Percentiles rank a stretch among this genome's conserved stretches.
phyloP scores from a whole-genome alignment of 2,797 vertebrate species.

The Anisognathus igniventris region DNA sequence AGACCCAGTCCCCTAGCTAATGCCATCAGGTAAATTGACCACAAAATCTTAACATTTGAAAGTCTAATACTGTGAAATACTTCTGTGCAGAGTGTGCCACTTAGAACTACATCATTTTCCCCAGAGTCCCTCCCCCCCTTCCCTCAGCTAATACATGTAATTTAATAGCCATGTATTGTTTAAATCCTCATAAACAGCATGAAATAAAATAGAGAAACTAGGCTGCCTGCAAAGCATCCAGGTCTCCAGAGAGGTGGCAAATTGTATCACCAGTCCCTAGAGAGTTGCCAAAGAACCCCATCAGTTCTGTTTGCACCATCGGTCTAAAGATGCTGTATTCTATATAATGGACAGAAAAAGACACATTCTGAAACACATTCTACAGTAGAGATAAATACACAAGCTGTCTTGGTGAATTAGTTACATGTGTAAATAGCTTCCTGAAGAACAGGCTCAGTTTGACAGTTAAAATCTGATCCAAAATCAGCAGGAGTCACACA shows the following conservation, averaged over 20 bases:
- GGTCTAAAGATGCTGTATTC: background rate
- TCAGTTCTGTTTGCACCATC: background rate
- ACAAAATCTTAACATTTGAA: background rate
- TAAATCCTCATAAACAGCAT: background rate
- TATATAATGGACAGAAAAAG: slow-evolving; percentile 17
- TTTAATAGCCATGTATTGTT: background rate
- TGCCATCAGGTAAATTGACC: background rate
- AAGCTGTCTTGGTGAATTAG: slow-evolving; percentile 28
- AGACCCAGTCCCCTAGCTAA: background rate
- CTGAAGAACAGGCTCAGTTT: background rate
- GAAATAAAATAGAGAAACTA: background rate
- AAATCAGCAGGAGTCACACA: background rate
- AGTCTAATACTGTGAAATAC: background rate
- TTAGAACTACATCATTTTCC: background rate
- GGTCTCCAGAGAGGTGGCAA: background rate
- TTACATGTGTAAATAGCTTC: slow-evolving; percentile 32
- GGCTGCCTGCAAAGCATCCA: background rate
- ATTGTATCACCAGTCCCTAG: background rate
- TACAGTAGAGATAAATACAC: slow-evolving; percentile 38
- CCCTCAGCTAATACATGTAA: background rate
- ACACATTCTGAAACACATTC: background rate
- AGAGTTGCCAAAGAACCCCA: background rate
- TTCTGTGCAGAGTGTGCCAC: background rate
- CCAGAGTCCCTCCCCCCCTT: background rate
- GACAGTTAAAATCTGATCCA: background rate